phyloP scores from a whole-genome alignment of 2,797 vertebrate species.

The Phalanger gymnotis region DNA sequence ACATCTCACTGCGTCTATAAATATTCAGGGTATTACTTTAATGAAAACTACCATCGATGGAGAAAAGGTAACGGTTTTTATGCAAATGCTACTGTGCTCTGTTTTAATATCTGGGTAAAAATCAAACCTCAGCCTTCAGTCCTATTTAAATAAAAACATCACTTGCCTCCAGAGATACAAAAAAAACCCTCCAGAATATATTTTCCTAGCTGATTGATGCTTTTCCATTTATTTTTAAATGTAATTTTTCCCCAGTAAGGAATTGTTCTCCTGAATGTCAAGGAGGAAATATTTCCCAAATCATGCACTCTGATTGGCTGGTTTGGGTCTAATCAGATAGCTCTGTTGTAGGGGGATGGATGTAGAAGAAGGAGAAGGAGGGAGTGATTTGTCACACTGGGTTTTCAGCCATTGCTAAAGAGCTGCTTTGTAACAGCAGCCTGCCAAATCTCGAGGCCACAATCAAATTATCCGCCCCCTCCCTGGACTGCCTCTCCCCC shows the following conservation, averaged over 20 bases:
- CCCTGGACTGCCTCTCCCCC: neutral
- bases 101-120: conserved; percentile 74
- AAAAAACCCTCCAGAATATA: conserved; percentile 76
- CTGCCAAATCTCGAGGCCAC: conserved; percentile 79
- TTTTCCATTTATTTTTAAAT: conserved; percentile 88
- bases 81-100: conserved; percentile 72
- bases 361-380: conserved; percentile 59
- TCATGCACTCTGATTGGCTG: conserved; percentile 83
- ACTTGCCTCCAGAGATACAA: conserved; percentile 77
- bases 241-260: conserved; percentile 82
- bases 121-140: conserved; percentile 76
- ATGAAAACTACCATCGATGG: conserved; percentile 66
- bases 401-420: conserved; percentile 80
- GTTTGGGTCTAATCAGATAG: conserved; percentile 82
- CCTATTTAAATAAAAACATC: conserved; percentile 82
- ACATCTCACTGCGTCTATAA: conserved; percentile 61
- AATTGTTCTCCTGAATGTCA: conserved; percentile 86
- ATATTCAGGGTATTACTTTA: conserved; percentile 72
- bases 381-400: conserved; percentile 81
- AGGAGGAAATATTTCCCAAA: conserved; percentile 85
- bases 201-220: conserved; percentile 86
- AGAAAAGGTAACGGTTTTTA: conserved; percentile 69
- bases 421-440: conserved; percentile 82
- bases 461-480: conserved; percentile 77
- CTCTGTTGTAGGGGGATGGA: conserved; percentile 66